Percentiles rank a stretch among this genome's conserved stretches.
Evolutionary conservation across 2,888 invertebrate species (phyloP).

Genomic region (Patella ulyssiponensis): DNA sequence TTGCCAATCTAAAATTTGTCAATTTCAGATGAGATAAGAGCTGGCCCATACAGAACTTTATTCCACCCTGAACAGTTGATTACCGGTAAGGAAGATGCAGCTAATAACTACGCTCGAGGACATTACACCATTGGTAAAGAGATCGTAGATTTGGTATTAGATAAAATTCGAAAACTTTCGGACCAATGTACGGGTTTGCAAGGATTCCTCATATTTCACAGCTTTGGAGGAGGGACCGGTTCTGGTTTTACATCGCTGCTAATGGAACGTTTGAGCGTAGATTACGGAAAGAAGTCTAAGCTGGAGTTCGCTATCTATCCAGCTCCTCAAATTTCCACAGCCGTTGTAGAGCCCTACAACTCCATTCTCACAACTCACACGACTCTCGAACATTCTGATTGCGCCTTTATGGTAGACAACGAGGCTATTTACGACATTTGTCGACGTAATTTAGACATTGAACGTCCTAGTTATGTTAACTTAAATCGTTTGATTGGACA

Average conservation of each 20-base stretch:
- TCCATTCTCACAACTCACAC: conserved; percentile 1
- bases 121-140: not conserved
- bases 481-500: conserved; percentile 76
- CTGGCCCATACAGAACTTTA: not conserved
- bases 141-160: not conserved
- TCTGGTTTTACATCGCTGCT: not conserved
- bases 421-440: conserved; percentile 8
- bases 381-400: not conserved
- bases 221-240: not conserved
- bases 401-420: conserved; percentile 4
- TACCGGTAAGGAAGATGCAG: conserved; percentile 1
- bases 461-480: not conserved
- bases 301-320: not conserved
- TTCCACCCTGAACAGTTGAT: not conserved
- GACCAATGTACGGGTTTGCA: conserved; percentile 6
- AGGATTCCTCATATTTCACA: not conserved
- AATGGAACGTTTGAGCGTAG: not conserved
- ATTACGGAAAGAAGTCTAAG: not conserved
- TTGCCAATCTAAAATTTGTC: not conserved
- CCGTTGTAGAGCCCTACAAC: conserved; percentile 3
- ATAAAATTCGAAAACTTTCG: conserved; percentile 6
- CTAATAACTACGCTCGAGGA: conserved; percentile 1
- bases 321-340: conserved; percentile 6
- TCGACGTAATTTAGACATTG: conserved; percentile 1
- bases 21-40: not conserved